Evolutionary conservation across 2,888 invertebrate species (phyloP), one percentile per base, ranked within the genome.

Genomic region (Auanema freiburgensis): DNA sequence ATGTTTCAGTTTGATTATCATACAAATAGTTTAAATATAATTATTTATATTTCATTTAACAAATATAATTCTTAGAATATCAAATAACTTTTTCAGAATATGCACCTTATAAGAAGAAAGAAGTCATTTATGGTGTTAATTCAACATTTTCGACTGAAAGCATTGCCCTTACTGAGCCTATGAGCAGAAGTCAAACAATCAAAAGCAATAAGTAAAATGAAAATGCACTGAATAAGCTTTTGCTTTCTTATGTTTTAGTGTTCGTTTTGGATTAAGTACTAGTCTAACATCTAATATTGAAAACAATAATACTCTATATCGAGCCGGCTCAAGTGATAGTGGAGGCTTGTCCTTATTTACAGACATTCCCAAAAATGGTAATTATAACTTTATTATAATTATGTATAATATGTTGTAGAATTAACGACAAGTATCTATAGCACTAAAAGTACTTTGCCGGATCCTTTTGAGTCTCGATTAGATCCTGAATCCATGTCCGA

Each of bases 91-190:
- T 23, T 57, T 43, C 50, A 59, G 58, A 70, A 24, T 60, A 68
- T 14, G 55, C 43, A 10, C 51, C 23, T 14, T 57, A n/a, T 5
- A 16, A 40, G 12, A 60, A 57, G 43, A 58, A 54, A 50, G 69
- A 71, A 52, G 68, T 72, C 2, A 68, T 74, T 21, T 67, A 71
- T 46, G 74, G 74, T 4, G 68, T 74, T 44, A 74, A 74, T 41
- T 74, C 74, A 6, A 72, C 74, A 1, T 74, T 74, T 40, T 74
- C 74, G 1, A 57, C 72, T 0, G 72, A 72, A 40, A 67, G 67
- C 23, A 57, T 70, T 23, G 21, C 52, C 10, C 6, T 24, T 4
- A 52, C 24, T 2, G 52, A 52, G 23, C 46, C 46, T 6, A 46
- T 46, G 10, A 33, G 33, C 33, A 3, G 33, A 8, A 33, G 33